Evolutionary conservation across 1,140 invertebrate genomes (phyloP).

Genomic region (Drosophila saltans): DNA sequence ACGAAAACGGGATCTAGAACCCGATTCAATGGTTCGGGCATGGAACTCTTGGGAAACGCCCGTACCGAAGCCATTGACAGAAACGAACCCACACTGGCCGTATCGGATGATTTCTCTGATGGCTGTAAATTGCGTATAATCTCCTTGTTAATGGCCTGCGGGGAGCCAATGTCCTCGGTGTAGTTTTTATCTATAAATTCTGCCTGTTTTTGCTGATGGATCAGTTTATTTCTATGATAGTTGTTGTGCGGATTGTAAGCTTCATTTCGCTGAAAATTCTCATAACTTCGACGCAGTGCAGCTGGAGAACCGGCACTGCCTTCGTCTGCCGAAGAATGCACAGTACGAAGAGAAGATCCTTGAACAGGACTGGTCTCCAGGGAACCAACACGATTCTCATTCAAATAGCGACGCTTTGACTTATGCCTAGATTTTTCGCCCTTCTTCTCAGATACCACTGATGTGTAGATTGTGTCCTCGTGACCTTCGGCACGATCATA

Average conservation of each 20-base stretch:
- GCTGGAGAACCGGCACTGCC: conserved; percentile 46
- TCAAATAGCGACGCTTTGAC: conserved; percentile 72
- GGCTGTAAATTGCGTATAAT: conserved; percentile 63
- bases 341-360: conserved; percentile 36
- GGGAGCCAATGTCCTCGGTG: conserved; percentile 34
- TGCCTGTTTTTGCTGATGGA: conserved; percentile 70
- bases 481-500: conserved; percentile 72
- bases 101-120: conserved; percentile 72
- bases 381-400: conserved; percentile 80
- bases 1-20: conserved; percentile 90
- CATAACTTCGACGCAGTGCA: conserved; percentile 52
- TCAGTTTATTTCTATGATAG: conserved; percentile 79
- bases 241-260: conserved; percentile 80
- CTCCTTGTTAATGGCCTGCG: conserved; percentile 79
- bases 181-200: conserved; percentile 52
- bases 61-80: conserved; percentile 92
- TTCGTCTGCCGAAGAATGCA: conserved; percentile 69
- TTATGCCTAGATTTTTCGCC: conserved; percentile 69
- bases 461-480: conserved; percentile 75
- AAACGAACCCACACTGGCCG: conserved; percentile 80
- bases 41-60: conserved; percentile 87
- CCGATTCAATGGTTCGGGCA: conserved; percentile 88
- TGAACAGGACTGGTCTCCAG: conserved; percentile 75
- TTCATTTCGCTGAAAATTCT: conserved; percentile 75
- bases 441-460: conserved; percentile 77